Evolutionary conservation across 2,797 vertebrate species (phyloP).

Genomic region (Carduelis carduelis): DNA sequence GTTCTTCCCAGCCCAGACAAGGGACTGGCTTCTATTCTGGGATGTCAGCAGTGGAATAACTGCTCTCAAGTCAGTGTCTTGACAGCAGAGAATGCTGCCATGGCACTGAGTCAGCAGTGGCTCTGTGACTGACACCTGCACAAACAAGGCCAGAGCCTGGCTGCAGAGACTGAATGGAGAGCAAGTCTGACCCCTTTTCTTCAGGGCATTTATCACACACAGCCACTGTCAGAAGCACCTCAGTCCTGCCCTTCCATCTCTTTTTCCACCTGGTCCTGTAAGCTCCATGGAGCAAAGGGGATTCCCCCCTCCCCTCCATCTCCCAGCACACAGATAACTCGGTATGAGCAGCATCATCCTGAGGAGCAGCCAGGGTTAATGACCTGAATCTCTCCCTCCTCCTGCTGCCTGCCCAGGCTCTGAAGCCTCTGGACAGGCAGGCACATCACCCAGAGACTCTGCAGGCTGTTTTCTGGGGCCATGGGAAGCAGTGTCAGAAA

Average conservation of each 20-base stretch:
- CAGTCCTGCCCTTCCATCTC: not conserved
- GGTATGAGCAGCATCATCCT: rapidly evolving
- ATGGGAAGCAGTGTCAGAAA: not conserved
- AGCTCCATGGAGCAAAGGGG: not conserved
- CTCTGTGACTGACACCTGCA: not conserved
- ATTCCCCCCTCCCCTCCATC: rapidly evolving
- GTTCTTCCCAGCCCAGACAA: not conserved
- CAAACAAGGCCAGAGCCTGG: not conserved
- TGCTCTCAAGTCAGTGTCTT: not conserved
- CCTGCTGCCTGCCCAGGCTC: not conserved
- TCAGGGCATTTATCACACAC: not conserved
- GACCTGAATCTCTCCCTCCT: not conserved
- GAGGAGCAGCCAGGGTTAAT: not conserved
- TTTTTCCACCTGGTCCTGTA: not conserved
- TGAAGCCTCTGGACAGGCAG: not conserved
- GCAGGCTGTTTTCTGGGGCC: not conserved
- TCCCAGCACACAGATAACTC: rapidly evolving
- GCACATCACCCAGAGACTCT: not conserved
- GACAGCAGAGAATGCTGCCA: not conserved
- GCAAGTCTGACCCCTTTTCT: not conserved
- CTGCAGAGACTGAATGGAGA: not conserved
- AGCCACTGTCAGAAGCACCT: not conserved
- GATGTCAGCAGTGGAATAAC: not conserved
- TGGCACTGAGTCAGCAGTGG: not conserved
- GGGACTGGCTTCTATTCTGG: not conserved